Evolutionary conservation across 2,113 vertebrate genomes (phyloP).

Genomic region (Austrofundulus limnaeus): DNA sequence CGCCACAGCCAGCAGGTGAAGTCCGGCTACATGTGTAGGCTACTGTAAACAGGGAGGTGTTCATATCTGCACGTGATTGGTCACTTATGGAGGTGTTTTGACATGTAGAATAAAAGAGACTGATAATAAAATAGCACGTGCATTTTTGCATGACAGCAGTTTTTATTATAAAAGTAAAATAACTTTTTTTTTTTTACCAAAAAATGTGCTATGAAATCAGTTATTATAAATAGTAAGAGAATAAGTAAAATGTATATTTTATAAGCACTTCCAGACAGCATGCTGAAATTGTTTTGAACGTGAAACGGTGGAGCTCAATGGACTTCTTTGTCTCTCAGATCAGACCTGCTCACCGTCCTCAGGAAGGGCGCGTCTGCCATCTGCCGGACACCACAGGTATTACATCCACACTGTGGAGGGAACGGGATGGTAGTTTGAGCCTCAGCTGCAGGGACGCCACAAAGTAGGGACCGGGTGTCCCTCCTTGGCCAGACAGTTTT

Average conservation of each 20-base stretch:
- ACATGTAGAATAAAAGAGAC: neutral
- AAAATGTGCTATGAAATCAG: too few relatives aligned
- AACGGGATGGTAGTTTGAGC: neutral
- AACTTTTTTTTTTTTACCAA: too few relatives aligned
- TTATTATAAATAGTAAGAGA: neutral
- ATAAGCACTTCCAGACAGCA: slow-evolving; percentile 28
- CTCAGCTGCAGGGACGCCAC: too few relatives aligned
- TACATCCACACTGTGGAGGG: neutral
- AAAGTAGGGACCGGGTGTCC: too few relatives aligned
- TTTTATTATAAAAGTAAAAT: neutral
- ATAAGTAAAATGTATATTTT: slow-evolving; percentile 11
- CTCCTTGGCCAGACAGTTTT: too few relatives aligned
- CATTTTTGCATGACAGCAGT: slow-evolving; percentile 2
- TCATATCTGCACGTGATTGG: neutral
- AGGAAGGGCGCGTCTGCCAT: slow-evolving; percentile 79
- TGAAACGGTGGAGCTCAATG: slow-evolving; percentile 41
- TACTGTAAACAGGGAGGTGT: neutral
- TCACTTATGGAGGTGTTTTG: slow-evolving; percentile 2
- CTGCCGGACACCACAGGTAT: slow-evolving; percentile 62
- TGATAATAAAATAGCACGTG: slow-evolving; percentile 7
- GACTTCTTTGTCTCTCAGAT: slow-evolving; percentile 71
- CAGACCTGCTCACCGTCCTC: slow-evolving; percentile 42
- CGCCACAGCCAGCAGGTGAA: slow-evolving; percentile 16
- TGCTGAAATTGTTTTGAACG: slow-evolving; percentile 51
- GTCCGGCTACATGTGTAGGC: neutral